phyloP scores from a whole-genome alignment of 2,113 vertebrate genomes.

The Connochaetes taurinus region DNA sequence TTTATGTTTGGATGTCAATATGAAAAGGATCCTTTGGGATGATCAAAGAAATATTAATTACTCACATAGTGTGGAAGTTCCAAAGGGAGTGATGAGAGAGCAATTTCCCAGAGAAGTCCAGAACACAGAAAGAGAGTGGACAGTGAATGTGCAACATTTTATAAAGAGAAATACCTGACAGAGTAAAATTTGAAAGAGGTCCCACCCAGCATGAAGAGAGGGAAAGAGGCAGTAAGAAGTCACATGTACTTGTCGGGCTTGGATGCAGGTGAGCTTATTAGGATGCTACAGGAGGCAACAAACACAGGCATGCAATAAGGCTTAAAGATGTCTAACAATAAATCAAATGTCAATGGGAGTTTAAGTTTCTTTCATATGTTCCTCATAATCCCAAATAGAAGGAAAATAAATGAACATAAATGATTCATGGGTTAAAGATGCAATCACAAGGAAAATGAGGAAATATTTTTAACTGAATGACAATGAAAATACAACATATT shows the following conservation, averaged over 20 bases:
- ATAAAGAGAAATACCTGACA: not conserved
- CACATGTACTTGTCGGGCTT: not conserved
- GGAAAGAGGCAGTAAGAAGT: not conserved
- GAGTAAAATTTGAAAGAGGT: not conserved
- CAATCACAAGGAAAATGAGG: not conserved
- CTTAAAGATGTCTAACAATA: not conserved
- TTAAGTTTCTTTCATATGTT: not conserved
- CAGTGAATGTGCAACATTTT: not conserved
- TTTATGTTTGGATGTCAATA: not conserved
- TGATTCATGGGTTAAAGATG: not conserved
- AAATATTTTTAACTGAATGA: conserved; percentile 13
- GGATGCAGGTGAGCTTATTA: not conserved
- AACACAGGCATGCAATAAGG: not conserved
- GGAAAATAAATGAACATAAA: conserved; percentile 4
- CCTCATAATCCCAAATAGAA: not conserved
- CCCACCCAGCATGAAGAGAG: not conserved
- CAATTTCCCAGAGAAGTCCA: not conserved
- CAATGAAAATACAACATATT: not conserved
- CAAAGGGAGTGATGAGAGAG: not conserved
- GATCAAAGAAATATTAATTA: not conserved
- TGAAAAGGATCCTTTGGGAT: not conserved
- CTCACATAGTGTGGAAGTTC: not conserved
- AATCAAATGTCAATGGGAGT: not conserved
- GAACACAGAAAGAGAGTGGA: not conserved
- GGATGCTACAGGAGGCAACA: not conserved